A percentile compares a stretch with the other conserved stretches of the same genome.
These are phyloP conservation scores for Gastrophysa polygoni DNA, from an alignment of 2,888 invertebrate species.

Conservation along the genomic window DNA sequence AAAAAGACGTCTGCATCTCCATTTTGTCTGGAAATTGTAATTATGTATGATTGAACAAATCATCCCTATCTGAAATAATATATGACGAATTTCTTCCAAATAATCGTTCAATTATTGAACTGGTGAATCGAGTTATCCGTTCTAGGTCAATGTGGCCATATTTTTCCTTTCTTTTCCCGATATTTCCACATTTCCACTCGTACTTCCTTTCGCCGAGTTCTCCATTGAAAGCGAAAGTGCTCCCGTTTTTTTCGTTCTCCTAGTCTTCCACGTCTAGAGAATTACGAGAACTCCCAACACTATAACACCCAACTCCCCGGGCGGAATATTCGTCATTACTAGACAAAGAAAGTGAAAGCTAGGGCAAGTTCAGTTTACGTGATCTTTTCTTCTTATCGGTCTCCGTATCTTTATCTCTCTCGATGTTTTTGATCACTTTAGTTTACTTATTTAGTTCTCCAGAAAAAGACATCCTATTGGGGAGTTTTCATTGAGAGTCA, in stretches of 20 bases:
- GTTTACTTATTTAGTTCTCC: too few relatives aligned
- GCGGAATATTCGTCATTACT: neutral
- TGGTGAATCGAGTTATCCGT: too few relatives aligned
- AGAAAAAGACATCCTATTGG: too few relatives aligned
- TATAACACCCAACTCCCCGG: neutral
- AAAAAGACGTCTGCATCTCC: too few relatives aligned
- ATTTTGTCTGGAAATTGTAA: too few relatives aligned
- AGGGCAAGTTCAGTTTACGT: neutral
- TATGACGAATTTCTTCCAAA: too few relatives aligned
- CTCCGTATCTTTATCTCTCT: neutral
- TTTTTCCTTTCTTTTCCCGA: neutral
- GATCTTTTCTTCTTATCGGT: neutral
- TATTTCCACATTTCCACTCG: neutral
- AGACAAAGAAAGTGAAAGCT: slow-evolving; percentile 1
- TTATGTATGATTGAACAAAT: too few relatives aligned
- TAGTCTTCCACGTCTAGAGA: neutral
- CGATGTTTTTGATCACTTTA: too few relatives aligned
- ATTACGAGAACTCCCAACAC: neutral
- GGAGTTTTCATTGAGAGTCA: too few relatives aligned
- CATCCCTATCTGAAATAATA: too few relatives aligned
- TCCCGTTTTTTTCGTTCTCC: neutral
- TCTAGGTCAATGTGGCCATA: neutral
- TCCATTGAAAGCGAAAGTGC: neutral
- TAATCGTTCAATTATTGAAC: too few relatives aligned
- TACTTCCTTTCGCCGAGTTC: neutral